phyloP scores from a whole-genome alignment of 2,113 vertebrate species.

The Ceuthmochares aereus region DNA sequence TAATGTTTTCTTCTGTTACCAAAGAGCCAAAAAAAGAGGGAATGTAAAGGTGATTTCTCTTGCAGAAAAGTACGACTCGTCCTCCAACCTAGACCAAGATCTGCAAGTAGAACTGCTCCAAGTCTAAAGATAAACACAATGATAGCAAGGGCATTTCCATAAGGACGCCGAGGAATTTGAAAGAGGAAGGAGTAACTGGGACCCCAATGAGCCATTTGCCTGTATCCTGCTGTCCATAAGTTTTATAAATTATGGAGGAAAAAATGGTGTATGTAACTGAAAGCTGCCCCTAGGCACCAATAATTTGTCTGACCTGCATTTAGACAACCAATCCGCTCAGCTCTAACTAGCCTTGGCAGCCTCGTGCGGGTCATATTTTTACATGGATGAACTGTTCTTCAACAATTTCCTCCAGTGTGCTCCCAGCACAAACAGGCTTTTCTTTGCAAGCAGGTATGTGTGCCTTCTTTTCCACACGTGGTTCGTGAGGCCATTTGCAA shows the following conservation, averaged over 20 bases:
- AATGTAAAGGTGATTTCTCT: background rate
- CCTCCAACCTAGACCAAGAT: background rate
- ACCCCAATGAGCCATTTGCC: slow-evolving; percentile 60
- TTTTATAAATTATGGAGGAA: slow-evolving; percentile 58
- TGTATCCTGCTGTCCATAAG: slow-evolving; percentile 64
- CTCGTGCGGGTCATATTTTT: slow-evolving; percentile 26
- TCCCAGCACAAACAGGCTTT: slow-evolving; percentile 60
- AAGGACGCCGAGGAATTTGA: slow-evolving; percentile 45
- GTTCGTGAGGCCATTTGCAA: background rate
- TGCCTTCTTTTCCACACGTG: slow-evolving; percentile 5
- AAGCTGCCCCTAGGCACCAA: slow-evolving; percentile 57
- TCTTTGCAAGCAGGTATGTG: slow-evolving; percentile 56
- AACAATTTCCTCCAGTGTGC: slow-evolving; percentile 61
- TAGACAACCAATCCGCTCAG: background rate
- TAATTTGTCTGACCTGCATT: slow-evolving; percentile 59
- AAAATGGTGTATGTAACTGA: background rate
- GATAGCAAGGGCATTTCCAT: slow-evolving; percentile 49
- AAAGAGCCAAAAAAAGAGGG: background rate
- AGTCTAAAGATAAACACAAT: slow-evolving; percentile 50
- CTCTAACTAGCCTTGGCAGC: slow-evolving; percentile 58
- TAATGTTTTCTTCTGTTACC: background rate
- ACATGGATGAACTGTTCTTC: slow-evolving; percentile 67
- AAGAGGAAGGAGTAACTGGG: slow-evolving; percentile 58
- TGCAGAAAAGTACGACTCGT: background rate
- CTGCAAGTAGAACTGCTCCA: slow-evolving; percentile 20